Percentiles rank a stretch among this genome's conserved stretches.
Conservation (phyloP, 2,113 vertebrate species). For the Amazona guildingii region DNA sequence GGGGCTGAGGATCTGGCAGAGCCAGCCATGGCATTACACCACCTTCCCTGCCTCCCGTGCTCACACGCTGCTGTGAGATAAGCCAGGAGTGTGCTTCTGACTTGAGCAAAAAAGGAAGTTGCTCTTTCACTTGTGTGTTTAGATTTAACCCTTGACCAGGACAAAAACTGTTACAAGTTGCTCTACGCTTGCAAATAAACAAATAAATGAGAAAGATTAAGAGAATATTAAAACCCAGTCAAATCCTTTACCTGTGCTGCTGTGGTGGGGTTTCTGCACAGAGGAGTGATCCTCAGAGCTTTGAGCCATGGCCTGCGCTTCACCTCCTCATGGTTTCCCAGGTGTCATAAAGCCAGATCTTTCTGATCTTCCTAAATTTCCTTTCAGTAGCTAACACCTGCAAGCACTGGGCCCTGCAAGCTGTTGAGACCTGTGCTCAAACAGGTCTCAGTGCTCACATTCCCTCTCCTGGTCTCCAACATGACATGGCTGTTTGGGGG, state of each 20-base stretch:
- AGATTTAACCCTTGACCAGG: slow-evolving; percentile 8
- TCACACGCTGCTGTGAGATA: background rate
- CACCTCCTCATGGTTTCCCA: background rate
- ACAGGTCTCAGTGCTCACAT: background rate
- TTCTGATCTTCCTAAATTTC: background rate
- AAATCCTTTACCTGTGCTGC: background rate
- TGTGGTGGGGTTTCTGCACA: background rate
- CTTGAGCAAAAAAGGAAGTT: slow-evolving; percentile 24
- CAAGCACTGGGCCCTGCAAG: accelerated
- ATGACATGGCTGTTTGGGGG: accelerated
- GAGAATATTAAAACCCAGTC: background rate
- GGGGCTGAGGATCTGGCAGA: background rate
- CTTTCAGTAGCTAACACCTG: background rate
- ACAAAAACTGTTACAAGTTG: background rate
- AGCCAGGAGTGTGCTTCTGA: background rate
- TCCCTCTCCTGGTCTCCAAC: background rate
- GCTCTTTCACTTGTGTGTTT: slow-evolving; percentile 9
- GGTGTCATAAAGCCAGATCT: background rate
- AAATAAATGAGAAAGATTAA: background rate
- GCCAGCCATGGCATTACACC: accelerated
- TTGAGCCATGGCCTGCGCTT: background rate
- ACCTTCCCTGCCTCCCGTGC: background rate
- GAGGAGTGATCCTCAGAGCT: background rate
- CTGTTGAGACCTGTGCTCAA: background rate
- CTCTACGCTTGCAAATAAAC: background rate